Conservation (phyloP, 2,888 invertebrate genomes). For the Ryuthela nishihirai region DNA sequence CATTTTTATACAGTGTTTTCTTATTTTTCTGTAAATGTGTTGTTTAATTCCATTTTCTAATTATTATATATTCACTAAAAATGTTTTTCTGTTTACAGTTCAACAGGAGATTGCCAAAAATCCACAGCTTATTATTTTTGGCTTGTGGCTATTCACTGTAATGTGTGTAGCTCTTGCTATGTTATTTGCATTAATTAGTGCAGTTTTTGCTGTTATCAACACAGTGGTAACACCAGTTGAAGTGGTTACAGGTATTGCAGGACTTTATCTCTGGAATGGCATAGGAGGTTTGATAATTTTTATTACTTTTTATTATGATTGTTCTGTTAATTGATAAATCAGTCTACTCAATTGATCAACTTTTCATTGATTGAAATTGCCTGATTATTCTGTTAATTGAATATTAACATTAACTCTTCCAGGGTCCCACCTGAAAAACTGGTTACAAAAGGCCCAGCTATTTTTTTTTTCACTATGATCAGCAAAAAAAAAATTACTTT, state of each 20-base stretch:
- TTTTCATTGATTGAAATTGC: no score
- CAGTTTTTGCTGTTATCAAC: constrained; percentile 72
- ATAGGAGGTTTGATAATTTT: constrained; percentile 62
- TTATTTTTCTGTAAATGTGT: no score
- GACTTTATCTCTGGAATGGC: constrained; percentile 73
- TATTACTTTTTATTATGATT: background rate
- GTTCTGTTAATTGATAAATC: no score
- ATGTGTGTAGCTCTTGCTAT: constrained; percentile 66
- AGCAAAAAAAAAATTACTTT: no score
- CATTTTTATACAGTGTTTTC: no score
- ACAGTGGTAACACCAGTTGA: constrained; percentile 71
- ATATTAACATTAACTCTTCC: no score
- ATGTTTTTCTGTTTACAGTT: constrained; percentile 53
- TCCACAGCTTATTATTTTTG: constrained; percentile 63
- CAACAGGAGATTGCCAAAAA: constrained; percentile 61
- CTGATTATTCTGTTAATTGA: no score
- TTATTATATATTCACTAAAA: constrained; percentile 6
- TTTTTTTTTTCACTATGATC: no score
- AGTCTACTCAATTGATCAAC: no score
- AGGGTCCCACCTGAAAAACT: no score
- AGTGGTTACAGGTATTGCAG: constrained; percentile 63
- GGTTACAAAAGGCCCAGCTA: no score
- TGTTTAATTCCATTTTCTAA: no score
- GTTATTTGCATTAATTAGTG: constrained; percentile 60
- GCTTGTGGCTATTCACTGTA: constrained; percentile 72